Evolutionary conservation across 2,888 invertebrate species (phyloP).

Genomic region (Panopea generosa): DNA sequence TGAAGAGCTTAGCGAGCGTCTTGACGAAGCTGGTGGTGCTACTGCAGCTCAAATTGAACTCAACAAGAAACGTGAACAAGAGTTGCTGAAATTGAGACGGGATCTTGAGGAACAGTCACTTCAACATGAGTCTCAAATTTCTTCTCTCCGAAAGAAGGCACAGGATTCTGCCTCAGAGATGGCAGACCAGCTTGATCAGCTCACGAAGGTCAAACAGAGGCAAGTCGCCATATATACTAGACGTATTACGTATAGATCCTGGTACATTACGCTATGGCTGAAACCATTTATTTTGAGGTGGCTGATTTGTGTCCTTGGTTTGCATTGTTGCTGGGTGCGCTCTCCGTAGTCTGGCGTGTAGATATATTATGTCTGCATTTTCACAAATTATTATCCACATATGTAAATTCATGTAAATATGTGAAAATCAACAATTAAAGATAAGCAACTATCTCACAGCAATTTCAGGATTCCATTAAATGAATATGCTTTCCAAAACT

Average conservation of each 20-base stretch:
- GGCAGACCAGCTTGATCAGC: slow-evolving; percentile 99
- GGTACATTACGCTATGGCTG: no score
- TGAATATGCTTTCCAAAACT: no score
- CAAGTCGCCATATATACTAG: slow-evolving; percentile 83
- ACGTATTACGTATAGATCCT: no score
- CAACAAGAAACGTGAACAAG: slow-evolving; percentile 99
- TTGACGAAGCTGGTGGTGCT: slow-evolving; percentile 99
- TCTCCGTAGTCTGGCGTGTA: no score
- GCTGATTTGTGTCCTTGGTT: no score
- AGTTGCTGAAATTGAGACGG: slow-evolving; percentile 97
- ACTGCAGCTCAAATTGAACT: slow-evolving; percentile 98
- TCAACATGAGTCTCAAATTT: slow-evolving; percentile 98
- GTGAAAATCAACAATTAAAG: background rate
- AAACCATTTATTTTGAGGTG: no score
- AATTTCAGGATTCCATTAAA: background rate
- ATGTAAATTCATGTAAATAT: no score
- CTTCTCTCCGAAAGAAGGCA: slow-evolving; percentile 99
- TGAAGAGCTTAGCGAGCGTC: slow-evolving; percentile 89
- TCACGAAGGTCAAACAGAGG: slow-evolving; percentile 99
- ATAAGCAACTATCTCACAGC: background rate
- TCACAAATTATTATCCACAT: no score
- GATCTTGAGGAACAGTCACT: slow-evolving; percentile 99
- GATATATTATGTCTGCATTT: no score
- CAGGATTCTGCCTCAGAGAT: slow-evolving; percentile 99
- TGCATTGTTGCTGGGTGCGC: no score